A percentile compares a stretch with the other conserved stretches of the same genome.
These are phyloP conservation scores for Polylopha cassiicola DNA, from an alignment of 2,888 invertebrate genomes.

Conservation along the genomic window DNA sequence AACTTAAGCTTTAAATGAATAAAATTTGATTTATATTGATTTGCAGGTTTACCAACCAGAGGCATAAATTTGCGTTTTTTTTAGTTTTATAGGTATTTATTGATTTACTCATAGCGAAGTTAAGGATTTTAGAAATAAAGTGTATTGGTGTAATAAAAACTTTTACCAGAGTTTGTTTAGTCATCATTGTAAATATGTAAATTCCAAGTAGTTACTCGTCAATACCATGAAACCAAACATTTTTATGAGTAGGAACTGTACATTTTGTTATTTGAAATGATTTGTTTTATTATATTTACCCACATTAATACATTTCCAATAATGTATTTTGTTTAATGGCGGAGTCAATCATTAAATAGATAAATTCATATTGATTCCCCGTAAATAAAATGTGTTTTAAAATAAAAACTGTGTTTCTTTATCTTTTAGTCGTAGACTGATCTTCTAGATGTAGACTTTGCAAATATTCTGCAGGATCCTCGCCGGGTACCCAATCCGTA, in stretches of 20 bases:
- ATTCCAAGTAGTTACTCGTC: slow-evolving; percentile 67
- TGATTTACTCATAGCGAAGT: slow-evolving; percentile 53
- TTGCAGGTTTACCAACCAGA: background rate
- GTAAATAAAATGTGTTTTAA: slow-evolving; percentile 72
- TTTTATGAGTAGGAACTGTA: slow-evolving; percentile 66
- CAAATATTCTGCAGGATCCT: slow-evolving; percentile 52
- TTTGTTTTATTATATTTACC: slow-evolving; percentile 33
- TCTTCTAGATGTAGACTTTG: slow-evolving; percentile 27
- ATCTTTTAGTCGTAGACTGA: slow-evolving; percentile 9
- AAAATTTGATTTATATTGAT: too few species aligned
- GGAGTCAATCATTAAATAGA: slow-evolving; percentile 43
- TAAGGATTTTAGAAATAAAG: slow-evolving; percentile 35
- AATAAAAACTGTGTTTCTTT: slow-evolving; percentile 41
- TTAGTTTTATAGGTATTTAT: slow-evolving; percentile 52
- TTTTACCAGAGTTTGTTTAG: slow-evolving; percentile 64
- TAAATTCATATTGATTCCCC: slow-evolving; percentile 61
- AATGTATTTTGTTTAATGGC: slow-evolving; percentile 62
- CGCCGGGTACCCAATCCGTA: slow-evolving; percentile 59
- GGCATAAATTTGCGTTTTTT: slow-evolving; percentile 27
- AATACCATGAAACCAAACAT: slow-evolving; percentile 76
- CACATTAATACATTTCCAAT: slow-evolving; percentile 52
- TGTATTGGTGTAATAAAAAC: slow-evolving; percentile 40
- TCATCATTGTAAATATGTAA: slow-evolving; percentile 73
- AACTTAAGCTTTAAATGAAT: too few species aligned
- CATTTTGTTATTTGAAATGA: slow-evolving; percentile 65